Percentiles rank a stretch among this genome's conserved stretches.
Conservation (phyloP, 2,113 vertebrate genomes). For the Ageneiosus marmoratus region DNA sequence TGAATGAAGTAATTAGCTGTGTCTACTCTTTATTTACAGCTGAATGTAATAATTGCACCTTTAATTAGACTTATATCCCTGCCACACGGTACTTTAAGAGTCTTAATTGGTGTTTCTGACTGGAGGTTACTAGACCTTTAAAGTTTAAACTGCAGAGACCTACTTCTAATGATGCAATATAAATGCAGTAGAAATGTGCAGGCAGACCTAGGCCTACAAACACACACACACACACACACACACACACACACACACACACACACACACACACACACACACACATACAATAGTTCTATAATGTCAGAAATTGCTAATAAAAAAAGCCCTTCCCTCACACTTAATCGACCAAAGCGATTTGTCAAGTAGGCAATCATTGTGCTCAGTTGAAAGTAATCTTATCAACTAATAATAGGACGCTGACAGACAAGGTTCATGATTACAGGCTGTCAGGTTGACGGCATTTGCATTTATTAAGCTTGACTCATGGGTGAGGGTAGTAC, state of each 20-base stretch:
- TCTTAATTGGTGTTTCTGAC: constrained; percentile 32
- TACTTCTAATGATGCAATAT: constrained; percentile 16
- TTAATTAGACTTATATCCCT: constrained; percentile 45
- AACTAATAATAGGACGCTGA: constrained; percentile 66
- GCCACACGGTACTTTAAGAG: constrained; percentile 37
- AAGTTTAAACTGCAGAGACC: constrained; percentile 15
- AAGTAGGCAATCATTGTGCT: constrained; percentile 57
- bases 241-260: constrained; percentile 15
- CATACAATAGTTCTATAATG: not conserved
- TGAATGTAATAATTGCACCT: constrained; percentile 51
- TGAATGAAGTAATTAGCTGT: constrained; percentile 49
- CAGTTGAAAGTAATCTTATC: constrained; percentile 67
- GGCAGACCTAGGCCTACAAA: not conserved
- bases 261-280: constrained; percentile 13
- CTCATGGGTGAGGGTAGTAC: constrained; percentile 22
- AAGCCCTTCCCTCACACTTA: constrained; percentile 15
- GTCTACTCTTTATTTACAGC: constrained; percentile 52
- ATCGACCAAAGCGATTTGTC: constrained; percentile 39
- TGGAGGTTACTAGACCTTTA: constrained; percentile 23
- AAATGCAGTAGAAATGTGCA: not conserved
- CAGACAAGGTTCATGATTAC: constrained; percentile 61
- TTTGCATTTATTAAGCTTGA: constrained; percentile 57
- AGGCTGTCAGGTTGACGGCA: constrained; percentile 55
- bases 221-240: not conserved
- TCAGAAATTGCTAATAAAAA: constrained; percentile 22